Evolutionary conservation across 2,113 vertebrate species (phyloP).

Genomic region (Indicator maculatus): DNA sequence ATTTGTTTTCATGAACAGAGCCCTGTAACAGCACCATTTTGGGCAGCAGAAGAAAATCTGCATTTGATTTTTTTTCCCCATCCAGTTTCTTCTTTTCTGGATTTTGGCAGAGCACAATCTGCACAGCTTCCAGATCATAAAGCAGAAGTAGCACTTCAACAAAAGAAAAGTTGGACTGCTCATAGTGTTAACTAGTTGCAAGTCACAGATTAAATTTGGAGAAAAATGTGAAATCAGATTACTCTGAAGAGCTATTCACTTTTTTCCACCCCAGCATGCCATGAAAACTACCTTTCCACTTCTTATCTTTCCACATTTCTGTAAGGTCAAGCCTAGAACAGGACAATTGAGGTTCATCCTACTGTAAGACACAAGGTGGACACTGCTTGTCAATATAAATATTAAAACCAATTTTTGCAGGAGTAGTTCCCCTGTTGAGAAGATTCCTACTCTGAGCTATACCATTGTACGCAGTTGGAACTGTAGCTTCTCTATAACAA

Average conservation of each 20-base stretch:
- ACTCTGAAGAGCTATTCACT: neutral
- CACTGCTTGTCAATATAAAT: neutral
- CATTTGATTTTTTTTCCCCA: neutral
- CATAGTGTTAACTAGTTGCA: neutral
- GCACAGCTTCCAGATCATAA: conserved; percentile 1
- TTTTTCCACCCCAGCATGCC: neutral
- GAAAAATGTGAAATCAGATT: neutral
- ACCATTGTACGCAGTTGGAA: neutral
- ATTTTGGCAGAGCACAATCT: neutral
- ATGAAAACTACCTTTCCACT: neutral
- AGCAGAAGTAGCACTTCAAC: neutral
- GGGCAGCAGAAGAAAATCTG: neutral
- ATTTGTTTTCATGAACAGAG: neutral
- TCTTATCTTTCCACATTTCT: neutral
- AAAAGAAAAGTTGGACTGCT: neutral
- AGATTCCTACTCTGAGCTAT: neutral
- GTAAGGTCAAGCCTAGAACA: neutral
- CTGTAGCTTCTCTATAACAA: neutral
- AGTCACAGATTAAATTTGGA: neutral
- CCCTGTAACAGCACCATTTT: neutral
- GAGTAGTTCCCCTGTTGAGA: neutral
- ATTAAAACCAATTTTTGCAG: neutral
- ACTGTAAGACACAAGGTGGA: neutral
- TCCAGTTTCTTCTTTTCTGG: neutral
- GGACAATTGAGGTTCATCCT: neutral